Evolutionary conservation across 2,888 invertebrate species (phyloP), one percentile per base, ranked within the genome.

Genomic region (Cyclophora albipunctata): DNA sequence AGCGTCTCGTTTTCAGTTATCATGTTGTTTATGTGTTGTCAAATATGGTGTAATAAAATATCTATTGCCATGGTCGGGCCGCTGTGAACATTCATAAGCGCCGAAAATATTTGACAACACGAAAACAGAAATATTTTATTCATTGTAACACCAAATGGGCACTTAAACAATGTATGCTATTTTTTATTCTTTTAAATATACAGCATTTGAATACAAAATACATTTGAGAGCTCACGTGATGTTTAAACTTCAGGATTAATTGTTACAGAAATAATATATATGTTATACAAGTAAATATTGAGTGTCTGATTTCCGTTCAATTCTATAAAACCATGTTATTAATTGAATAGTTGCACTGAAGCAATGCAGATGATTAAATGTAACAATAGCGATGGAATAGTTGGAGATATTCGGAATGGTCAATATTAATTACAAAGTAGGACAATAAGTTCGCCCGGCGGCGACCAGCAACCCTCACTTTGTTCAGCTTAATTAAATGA

Each of bases 401-500:
- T 37, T 34, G 33, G 33, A 20, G 33, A 43, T 43, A 43, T 43
- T 43, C 34, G 56, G 62, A 73, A 72, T 68, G 71, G 78, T 77
- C 78, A 78, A 75, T 76, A 80, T 79, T 81, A 78, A 81, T 80
- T 79, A 79, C 66, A 60, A 67, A 71, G 65, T 58, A 62, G 63
- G 63, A 64, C 63, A 68, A 65, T 67, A 63, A 55, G 46, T 57
- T 57, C 53, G 58, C 56, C 50, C 52, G 42, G 7, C 50, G 44
- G 46, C 48, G 55, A 52, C 45, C 50, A 54, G 47, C 51, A 45
- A 58, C 64, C 58, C 66, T 20, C 20, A 58, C 65, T 81, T 78
- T 78, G 75, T 81, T 76, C 75, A 71, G 72, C 69, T 76, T 82
- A 83, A 84, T 84, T 83, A 81, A 82, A 83, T 79, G 79, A 78